Evolutionary conservation across 2,113 vertebrate species (phyloP).

Genomic region (Grantiella picta): DNA sequence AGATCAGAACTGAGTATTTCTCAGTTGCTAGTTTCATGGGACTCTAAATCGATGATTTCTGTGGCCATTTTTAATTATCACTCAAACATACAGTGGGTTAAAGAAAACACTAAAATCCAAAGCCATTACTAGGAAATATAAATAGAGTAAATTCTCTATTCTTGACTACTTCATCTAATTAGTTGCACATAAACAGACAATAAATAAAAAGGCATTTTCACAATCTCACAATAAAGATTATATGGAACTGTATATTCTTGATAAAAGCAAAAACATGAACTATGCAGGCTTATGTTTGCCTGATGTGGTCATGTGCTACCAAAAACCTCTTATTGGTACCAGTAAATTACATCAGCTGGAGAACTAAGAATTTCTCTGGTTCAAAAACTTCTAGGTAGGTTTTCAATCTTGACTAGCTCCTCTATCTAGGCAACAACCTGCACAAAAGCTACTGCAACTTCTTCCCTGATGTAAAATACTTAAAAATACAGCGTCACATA

Average conservation of each 20-base stretch:
- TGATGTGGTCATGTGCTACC: not conserved
- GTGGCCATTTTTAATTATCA: not conserved
- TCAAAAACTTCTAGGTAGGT: not conserved
- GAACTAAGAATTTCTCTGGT: not conserved
- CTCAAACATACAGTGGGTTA: not conserved
- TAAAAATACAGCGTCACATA: not conserved
- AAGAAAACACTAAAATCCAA: not conserved
- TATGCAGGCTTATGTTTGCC: not conserved
- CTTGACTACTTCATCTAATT: not conserved
- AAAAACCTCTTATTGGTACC: not conserved
- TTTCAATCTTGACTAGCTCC: not conserved
- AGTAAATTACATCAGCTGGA: not conserved
- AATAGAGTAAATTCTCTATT: not conserved
- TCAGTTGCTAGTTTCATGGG: not conserved
- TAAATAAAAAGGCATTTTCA: not conserved
- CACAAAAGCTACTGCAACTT: not conserved
- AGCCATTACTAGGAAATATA: not conserved
- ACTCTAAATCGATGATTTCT: not conserved
- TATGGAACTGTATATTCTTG: not conserved
- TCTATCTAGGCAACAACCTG: not conserved
- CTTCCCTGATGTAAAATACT: not conserved
- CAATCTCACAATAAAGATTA: not conserved
- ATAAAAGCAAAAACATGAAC: not conserved
- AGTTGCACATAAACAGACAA: not conserved
- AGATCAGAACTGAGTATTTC: not conserved